phyloP scores from a whole-genome alignment of 2,888 invertebrate species.

The Platerodrilus igneus region DNA sequence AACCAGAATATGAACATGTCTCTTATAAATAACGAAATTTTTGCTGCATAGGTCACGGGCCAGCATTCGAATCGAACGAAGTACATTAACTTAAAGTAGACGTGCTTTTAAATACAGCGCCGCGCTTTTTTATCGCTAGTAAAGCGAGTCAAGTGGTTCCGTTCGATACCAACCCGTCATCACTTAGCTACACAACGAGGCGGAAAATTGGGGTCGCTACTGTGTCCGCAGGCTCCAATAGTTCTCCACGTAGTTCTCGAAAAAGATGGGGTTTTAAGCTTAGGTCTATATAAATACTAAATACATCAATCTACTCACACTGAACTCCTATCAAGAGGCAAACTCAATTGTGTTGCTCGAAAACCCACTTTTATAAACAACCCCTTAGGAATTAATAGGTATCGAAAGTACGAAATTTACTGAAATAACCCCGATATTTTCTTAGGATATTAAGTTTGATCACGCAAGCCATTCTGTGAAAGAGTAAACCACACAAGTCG shows the following conservation, averaged over 20 bases:
- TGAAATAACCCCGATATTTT: constrained; percentile 4
- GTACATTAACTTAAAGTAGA: constrained; percentile 20
- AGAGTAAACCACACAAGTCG: too few relatives aligned
- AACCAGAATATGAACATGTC: constrained; percentile 12
- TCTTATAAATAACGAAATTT: constrained; percentile 17
- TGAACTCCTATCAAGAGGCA: constrained; percentile 4
- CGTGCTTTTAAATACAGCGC: constrained; percentile 24
- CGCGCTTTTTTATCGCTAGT: constrained; percentile 26
- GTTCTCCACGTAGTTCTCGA: constrained; percentile 14
- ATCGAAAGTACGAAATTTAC: constrained; percentile 9
- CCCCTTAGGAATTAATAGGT: constrained; percentile 7
- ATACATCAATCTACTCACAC: constrained; percentile 11
- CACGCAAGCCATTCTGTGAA: too few relatives aligned
- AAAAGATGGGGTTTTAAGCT: constrained; percentile 16
- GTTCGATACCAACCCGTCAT: constrained; percentile 38
- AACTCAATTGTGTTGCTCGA: constrained; percentile 10
- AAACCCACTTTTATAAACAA: constrained; percentile 10
- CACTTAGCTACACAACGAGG: constrained; percentile 43
- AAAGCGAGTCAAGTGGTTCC: constrained; percentile 28
- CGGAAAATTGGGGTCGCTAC: constrained; percentile 41
- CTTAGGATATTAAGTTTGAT: too few relatives aligned
- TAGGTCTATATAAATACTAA: constrained; percentile 16
- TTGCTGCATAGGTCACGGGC: constrained; percentile 15
- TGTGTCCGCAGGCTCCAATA: constrained; percentile 23
- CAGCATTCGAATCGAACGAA: constrained; percentile 16